Percentiles rank a stretch among this genome's conserved stretches.
These are phyloP conservation scores for Notiomystis cincta DNA, from an alignment of 2,113 vertebrate species.

Conservation along the genomic window DNA sequence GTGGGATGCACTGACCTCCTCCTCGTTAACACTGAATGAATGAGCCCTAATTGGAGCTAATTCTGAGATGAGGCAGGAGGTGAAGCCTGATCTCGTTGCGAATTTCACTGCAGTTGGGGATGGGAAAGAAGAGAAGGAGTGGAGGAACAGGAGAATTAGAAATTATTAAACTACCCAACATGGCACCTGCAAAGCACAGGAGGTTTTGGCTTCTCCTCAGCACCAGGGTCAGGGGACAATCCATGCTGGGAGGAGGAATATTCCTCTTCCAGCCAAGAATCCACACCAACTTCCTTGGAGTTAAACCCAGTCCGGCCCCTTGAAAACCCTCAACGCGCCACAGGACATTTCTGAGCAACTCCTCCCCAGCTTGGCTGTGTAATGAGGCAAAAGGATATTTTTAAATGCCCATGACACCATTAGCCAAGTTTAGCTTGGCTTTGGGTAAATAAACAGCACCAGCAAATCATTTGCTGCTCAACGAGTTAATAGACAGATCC, in stretches of 20 bases:
- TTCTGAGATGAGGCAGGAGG: background rate
- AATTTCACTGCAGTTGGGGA: background rate
- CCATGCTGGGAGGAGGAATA: rapidly evolving
- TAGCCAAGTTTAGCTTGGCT: background rate
- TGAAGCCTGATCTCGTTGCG: rapidly evolving
- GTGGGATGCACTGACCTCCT: background rate
- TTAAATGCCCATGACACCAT: background rate
- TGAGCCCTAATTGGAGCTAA: background rate
- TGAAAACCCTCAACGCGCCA: background rate
- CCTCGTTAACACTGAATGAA: background rate
- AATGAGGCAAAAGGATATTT: background rate
- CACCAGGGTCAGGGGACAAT: rapidly evolving
- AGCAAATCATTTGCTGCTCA: background rate
- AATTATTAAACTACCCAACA: background rate
- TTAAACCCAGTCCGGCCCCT: background rate
- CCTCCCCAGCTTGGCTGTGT: background rate
- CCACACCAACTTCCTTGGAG: background rate
- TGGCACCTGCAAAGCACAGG: rapidly evolving
- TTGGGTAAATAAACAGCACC: conserved; percentile 23
- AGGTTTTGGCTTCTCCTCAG: background rate
- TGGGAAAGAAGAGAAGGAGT: background rate
- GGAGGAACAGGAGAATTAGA: background rate
- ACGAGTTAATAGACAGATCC: conserved; percentile 36
- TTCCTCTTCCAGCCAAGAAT: background rate
- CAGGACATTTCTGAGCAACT: background rate